phyloP scores from a whole-genome alignment of 92 coral and sea anemone genomes.

The Epizoanthus fatuus region DNA sequence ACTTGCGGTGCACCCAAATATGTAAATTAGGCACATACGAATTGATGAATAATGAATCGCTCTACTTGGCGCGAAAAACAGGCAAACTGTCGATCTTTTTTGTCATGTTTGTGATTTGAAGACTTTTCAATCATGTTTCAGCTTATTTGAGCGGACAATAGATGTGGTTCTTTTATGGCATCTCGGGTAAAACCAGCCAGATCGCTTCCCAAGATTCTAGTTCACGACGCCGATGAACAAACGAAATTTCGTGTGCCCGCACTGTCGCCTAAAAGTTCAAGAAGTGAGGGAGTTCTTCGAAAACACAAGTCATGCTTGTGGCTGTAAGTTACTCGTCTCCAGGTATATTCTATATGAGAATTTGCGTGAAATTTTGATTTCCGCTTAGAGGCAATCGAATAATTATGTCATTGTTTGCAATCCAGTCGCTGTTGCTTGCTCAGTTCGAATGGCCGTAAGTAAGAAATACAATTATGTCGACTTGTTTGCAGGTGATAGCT shows the following conservation, averaged over 20 bases:
- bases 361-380: too few relatives aligned
- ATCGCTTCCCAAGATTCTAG: constrained; percentile 71
- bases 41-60: constrained; percentile 25
- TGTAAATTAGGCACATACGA: constrained; percentile 13
- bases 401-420: too few relatives aligned
- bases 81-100: not conserved
- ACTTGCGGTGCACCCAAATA: not conserved
- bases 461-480: too few relatives aligned
- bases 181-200: constrained; percentile 54
- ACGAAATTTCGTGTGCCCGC: constrained; percentile 30
- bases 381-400: too few relatives aligned
- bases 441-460: too few relatives aligned
- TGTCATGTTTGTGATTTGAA: not conserved
- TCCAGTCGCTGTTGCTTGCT: too few relatives aligned
- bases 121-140: not conserved
- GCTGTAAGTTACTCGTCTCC: constrained; percentile 65
- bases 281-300: constrained; percentile 46
- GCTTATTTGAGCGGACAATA: not conserved
- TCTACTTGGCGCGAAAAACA: not conserved
- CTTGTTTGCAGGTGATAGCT: too few relatives aligned
- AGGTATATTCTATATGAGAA: not conserved
- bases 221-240: constrained; percentile 40
- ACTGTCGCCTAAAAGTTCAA: constrained; percentile 51
- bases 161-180: constrained; percentile 8
- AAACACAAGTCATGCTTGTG: constrained; percentile 73